phyloP scores from a whole-genome alignment of 2,113 vertebrate genomes.

The Sapayoa aenigma region DNA sequence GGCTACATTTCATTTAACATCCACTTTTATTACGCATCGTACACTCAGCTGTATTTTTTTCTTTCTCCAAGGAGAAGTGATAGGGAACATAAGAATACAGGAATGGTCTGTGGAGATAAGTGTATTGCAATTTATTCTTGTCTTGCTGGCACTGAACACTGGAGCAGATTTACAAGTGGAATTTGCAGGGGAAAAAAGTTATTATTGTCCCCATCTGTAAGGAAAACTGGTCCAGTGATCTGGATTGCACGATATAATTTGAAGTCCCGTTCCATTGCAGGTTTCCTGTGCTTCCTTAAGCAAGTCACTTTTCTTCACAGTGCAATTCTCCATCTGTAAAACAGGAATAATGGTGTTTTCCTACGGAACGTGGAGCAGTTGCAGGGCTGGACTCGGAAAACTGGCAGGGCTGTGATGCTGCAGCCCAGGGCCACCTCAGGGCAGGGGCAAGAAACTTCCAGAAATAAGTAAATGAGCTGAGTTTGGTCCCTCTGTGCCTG shows the following conservation, averaged over 20 bases:
- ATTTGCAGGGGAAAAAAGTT: background rate
- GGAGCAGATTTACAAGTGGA: constrained; percentile 40
- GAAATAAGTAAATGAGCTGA: background rate
- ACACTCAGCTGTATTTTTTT: background rate
- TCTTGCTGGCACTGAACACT: background rate
- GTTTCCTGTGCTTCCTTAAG: background rate
- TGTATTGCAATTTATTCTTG: constrained; percentile 24
- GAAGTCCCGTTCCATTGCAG: background rate
- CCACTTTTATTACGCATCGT: background rate
- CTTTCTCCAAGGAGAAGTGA: constrained; percentile 8
- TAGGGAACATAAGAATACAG: background rate
- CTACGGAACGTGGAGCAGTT: accelerated
- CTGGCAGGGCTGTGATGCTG: background rate
- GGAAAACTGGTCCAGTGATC: background rate
- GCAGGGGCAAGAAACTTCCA: too few relatives aligned
- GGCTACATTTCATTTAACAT: background rate
- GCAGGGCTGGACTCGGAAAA: background rate
- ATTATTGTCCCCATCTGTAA: constrained; percentile 2
- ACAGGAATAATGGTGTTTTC: background rate
- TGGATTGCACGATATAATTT: background rate
- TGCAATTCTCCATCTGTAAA: background rate
- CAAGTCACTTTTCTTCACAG: background rate
- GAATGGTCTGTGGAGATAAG: constrained; percentile 32
- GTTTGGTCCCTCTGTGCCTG: background rate
- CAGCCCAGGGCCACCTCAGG: background rate